Conservation (phyloP, 2,113 vertebrate genomes). For the Corythoichthys intestinalis region DNA sequence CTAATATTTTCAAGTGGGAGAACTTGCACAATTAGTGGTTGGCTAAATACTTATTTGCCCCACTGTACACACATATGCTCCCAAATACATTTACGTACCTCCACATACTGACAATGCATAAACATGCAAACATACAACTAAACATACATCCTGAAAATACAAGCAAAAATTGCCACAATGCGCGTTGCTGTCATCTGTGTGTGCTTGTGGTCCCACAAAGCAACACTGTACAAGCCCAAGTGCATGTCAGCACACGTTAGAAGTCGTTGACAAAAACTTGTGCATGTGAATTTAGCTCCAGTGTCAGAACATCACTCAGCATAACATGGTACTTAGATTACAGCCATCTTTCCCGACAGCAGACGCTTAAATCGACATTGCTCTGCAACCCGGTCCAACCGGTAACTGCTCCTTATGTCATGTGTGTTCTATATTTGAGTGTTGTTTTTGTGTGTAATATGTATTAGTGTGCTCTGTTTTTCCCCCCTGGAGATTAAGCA, state of each 20-base stretch:
- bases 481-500: too few relatives aligned
- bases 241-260: not conserved
- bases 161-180: not conserved
- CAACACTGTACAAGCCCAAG: not conserved
- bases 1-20: too few relatives aligned
- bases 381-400: not conserved
- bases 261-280: not conserved
- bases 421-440: too few relatives aligned
- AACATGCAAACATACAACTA: not conserved
- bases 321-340: not conserved
- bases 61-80: not conserved
- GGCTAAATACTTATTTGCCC: too few relatives aligned
- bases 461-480: too few relatives aligned
- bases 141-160: not conserved
- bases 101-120: not conserved
- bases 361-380: not conserved
- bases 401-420: not conserved
- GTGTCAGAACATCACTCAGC: too few relatives aligned
- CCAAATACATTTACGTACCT: not conserved
- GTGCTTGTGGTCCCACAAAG: not conserved
- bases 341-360: not conserved
- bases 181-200: not conserved
- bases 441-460: too few relatives aligned
- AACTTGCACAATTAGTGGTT: too few relatives aligned
- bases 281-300: not conserved